Evolutionary conservation across 23 tunicate genomes (phyloP).

Genomic region (Botrylloides violaceus): DNA sequence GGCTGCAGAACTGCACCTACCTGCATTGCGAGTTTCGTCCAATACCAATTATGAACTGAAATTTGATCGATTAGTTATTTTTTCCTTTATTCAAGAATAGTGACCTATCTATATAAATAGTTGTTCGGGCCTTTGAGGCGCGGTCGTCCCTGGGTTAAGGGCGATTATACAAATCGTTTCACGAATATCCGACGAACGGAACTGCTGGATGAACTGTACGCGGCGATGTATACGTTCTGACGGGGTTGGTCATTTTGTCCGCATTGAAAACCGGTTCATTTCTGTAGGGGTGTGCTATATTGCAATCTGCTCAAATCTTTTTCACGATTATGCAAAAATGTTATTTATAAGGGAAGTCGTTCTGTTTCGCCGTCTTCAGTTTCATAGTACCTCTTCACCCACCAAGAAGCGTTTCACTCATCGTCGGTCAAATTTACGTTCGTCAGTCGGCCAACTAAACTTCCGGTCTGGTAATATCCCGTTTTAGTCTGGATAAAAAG

Average conservation of each 20-base stretch:
- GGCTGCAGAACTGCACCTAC: conserved; percentile 1
- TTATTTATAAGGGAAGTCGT: background rate
- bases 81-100: background rate
- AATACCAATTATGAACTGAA: background rate
- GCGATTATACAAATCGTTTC: too few species aligned
- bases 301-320: background rate
- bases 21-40: background rate
- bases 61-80: background rate
- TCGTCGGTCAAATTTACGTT: too few species aligned
- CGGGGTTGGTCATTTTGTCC: too few species aligned
- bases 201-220: too few species aligned
- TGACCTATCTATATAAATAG: background rate
- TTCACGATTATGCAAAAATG: background rate
- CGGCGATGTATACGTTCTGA: too few species aligned
- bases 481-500: too few species aligned
- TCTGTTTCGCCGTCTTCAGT: background rate
- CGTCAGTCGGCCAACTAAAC: too few species aligned
- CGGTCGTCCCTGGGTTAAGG: background rate
- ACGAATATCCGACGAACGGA: too few species aligned
- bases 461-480: too few species aligned
- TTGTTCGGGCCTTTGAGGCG: background rate
- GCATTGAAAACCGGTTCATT: background rate
- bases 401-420: background rate
- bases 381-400: background rate
- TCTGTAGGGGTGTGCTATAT: background rate